Conservation (phyloP, 2,888 invertebrate genomes). For the Eupithecia tripunctaria region DNA sequence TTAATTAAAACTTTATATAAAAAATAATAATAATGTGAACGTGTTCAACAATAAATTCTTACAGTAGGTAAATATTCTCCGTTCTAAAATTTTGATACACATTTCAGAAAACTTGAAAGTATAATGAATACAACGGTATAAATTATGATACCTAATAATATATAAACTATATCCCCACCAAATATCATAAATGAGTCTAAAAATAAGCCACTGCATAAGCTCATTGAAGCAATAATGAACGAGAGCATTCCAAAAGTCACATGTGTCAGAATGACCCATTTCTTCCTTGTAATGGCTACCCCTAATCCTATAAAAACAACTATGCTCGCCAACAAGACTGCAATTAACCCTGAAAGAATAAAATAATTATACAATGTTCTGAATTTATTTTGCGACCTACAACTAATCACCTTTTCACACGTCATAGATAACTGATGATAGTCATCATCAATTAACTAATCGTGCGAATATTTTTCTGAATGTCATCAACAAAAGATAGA, state of each 20-base stretch:
- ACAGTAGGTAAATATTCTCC: not conserved
- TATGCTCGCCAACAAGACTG: constrained; percentile 45
- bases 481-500: not conserved
- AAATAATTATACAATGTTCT: not conserved
- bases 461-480: not conserved
- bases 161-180: constrained; percentile 34
- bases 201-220: constrained; percentile 52
- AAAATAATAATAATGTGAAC: not conserved
- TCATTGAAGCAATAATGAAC: constrained; percentile 56
- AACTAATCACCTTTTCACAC: not conserved
- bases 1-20: not conserved
- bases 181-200: constrained; percentile 50
- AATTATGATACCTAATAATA: constrained; percentile 52
- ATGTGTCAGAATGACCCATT: constrained; percentile 48
- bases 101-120: constrained; percentile 54
- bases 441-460: not conserved
- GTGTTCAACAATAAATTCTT: not conserved
- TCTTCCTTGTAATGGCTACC: constrained; percentile 33
- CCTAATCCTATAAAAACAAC: constrained; percentile 48
- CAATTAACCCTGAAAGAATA: constrained; percentile 49
- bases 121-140: constrained; percentile 57
- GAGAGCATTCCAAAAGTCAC: constrained; percentile 55
- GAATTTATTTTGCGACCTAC: not conserved
- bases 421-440: too few species aligned
- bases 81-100: constrained; percentile 39